phyloP scores from a whole-genome alignment of 2,888 invertebrate species.

The Drosophila nr. perissopoda region DNA sequence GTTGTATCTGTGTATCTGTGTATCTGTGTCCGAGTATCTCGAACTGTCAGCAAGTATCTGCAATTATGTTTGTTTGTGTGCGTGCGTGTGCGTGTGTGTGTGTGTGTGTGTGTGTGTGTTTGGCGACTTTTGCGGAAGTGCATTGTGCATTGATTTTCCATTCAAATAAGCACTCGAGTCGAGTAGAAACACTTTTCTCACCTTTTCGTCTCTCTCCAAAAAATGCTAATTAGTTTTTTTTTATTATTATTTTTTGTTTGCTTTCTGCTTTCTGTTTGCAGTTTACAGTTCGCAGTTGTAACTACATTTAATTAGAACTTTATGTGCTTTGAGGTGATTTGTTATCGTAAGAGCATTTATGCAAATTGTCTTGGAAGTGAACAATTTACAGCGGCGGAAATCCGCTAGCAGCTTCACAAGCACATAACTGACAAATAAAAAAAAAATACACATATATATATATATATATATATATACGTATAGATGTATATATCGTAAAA shows the following conservation, averaged over 20 bases:
- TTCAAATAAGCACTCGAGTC: slow-evolving; percentile 73
- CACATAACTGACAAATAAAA: not conserved
- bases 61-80: slow-evolving; percentile 14
- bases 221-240: slow-evolving; percentile 70
- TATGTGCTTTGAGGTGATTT: slow-evolving; percentile 54
- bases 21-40: slow-evolving; percentile 32
- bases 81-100: slow-evolving; percentile 30
- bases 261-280: not conserved
- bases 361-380: slow-evolving; percentile 61
- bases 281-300: slow-evolving; percentile 25
- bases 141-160: slow-evolving; percentile 77
- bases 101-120: slow-evolving; percentile 42
- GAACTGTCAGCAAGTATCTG: slow-evolving; percentile 24
- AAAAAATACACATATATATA: not conserved
- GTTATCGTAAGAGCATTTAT: slow-evolving; percentile 65
- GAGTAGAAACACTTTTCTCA: slow-evolving; percentile 71
- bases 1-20: not conserved
- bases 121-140: slow-evolving; percentile 69
- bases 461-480: not conserved
- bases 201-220: slow-evolving; percentile 63
- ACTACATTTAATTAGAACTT: slow-evolving; percentile 73
- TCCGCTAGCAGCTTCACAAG: slow-evolving; percentile 46
- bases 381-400: slow-evolving; percentile 62
- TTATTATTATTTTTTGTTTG: slow-evolving; percentile 14
- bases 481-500: not conserved